These are phyloP conservation scores for Stichodactyla helianthus DNA, from an alignment of 64 coral and sea anemone species.

Conservation along the genomic window DNA sequence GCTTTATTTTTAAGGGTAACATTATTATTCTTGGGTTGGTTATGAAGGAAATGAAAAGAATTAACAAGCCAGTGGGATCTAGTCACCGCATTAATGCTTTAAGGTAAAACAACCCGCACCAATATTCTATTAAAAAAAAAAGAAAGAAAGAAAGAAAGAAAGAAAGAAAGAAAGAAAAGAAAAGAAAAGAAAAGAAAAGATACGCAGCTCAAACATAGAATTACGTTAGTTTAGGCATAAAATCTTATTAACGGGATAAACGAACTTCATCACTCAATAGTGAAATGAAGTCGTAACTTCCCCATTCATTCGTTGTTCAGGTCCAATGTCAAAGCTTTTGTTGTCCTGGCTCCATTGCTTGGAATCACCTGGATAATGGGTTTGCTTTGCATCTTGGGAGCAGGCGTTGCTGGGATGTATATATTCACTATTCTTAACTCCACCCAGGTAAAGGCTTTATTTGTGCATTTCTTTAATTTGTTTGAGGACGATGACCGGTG, in stretches of 20 bases:
- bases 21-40: neutral
- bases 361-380: conserved; percentile 21
- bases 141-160: too few relatives aligned
- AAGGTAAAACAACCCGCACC: neutral
- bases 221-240: too few relatives aligned
- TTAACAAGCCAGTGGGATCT: neutral
- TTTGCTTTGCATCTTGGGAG: conserved; percentile 7
- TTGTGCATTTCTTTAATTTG: too few relatives aligned
- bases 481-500: too few relatives aligned
- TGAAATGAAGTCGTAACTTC: neutral
- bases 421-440: conserved; percentile 19
- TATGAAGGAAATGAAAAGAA: neutral
- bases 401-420: neutral
- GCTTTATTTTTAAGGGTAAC: neutral
- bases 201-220: too few relatives aligned
- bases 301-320: neutral
- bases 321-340: conserved; percentile 13
- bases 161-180: too few relatives aligned
- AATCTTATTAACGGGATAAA: too few relatives aligned
- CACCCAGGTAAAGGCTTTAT: neutral
- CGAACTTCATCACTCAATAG: too few relatives aligned
- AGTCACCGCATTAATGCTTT: neutral
- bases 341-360: conserved; percentile 13
- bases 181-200: too few relatives aligned
- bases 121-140: neutral